Percentiles rank a stretch among this genome's conserved stretches.
Conservation (phyloP, 2,113 vertebrate species). For the Fregetta grallaria region DNA sequence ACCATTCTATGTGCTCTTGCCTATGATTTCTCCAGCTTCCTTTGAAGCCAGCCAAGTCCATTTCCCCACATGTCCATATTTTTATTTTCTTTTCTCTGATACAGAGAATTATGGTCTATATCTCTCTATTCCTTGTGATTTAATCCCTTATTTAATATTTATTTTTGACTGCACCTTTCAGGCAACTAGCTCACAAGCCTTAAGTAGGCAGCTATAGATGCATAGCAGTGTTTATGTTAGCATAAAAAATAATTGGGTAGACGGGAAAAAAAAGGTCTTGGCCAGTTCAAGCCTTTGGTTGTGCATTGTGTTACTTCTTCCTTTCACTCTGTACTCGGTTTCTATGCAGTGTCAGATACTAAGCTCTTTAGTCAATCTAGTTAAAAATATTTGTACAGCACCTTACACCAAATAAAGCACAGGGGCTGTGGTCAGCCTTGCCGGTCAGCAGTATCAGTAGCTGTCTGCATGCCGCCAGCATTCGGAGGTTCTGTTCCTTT, state of each 20-base stretch:
- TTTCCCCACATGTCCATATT: not conserved
- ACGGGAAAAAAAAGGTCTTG: not conserved
- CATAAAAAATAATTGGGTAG: not conserved
- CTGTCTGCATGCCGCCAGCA: not conserved
- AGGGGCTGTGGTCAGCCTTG: not conserved
- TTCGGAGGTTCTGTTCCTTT: not conserved
- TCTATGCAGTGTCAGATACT: not conserved
- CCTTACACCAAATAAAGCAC: not conserved
- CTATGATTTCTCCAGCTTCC: not conserved
- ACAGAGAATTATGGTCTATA: not conserved
- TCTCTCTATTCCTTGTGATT: not conserved
- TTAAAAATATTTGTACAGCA: not conserved
- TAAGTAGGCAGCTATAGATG: not conserved
- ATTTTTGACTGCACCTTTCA: not conserved
- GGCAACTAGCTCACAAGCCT: not conserved
- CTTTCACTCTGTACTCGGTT: not conserved
- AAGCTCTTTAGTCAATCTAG: not conserved
- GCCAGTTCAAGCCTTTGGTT: not conserved
- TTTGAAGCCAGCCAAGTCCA: not conserved
- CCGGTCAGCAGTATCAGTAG: accelerated
- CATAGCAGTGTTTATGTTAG: not conserved
- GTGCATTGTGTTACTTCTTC: not conserved
- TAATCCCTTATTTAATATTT: not conserved
- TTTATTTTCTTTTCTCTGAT: not conserved
- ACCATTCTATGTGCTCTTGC: not conserved